A percentile compares a stretch with the other conserved stretches of the same genome.
These are phyloP conservation scores for Drosophila kanekoi DNA, from an alignment of 2,888 invertebrate genomes.

Conservation along the genomic window DNA sequence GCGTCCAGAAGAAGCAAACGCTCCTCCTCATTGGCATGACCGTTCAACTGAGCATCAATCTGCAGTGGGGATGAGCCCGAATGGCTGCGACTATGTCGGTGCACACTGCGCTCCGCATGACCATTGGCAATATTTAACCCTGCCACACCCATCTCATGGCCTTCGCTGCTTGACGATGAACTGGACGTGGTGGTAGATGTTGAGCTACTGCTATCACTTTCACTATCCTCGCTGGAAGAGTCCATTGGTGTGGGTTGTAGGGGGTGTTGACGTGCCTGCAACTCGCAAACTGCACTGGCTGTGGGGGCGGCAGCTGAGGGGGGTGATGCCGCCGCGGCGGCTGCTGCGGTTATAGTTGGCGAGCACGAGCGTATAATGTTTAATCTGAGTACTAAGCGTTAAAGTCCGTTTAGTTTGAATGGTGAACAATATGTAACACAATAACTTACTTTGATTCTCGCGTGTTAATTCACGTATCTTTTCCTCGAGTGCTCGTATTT, in stretches of 20 bases:
- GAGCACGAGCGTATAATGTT: constrained; percentile 78
- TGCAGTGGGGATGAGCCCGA: constrained; percentile 65
- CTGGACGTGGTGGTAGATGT: constrained; percentile 85
- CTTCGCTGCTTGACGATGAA: constrained; percentile 69
- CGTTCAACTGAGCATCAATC: constrained; percentile 44
- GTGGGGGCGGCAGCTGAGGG: constrained; percentile 82
- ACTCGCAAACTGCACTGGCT: constrained; percentile 75
- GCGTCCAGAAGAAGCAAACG: constrained; percentile 50
- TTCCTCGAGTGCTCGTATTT: constrained; percentile 86
- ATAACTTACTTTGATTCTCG: constrained; percentile 85
- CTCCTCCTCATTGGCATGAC: constrained; percentile 67
- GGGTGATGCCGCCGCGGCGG: constrained; percentile 82
- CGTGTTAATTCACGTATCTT: constrained; percentile 86
- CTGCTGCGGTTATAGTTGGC: constrained; percentile 73
- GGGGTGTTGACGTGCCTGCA: constrained; percentile 71
- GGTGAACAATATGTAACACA: neutral
- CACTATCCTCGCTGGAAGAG: constrained; percentile 86
- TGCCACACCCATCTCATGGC: constrained; percentile 64
- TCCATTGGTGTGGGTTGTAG: constrained; percentile 83
- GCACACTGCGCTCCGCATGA: constrained; percentile 48
- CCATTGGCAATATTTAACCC: constrained; percentile 67
- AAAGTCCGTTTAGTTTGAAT: neutral
- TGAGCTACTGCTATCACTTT: constrained; percentile 86
- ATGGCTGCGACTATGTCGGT: constrained; percentile 55
- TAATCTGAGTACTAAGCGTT: constrained; percentile 78